Base-by-base conservation (phyloP, 2,888 invertebrate species). In the Orchesella flavescens region DNA sequence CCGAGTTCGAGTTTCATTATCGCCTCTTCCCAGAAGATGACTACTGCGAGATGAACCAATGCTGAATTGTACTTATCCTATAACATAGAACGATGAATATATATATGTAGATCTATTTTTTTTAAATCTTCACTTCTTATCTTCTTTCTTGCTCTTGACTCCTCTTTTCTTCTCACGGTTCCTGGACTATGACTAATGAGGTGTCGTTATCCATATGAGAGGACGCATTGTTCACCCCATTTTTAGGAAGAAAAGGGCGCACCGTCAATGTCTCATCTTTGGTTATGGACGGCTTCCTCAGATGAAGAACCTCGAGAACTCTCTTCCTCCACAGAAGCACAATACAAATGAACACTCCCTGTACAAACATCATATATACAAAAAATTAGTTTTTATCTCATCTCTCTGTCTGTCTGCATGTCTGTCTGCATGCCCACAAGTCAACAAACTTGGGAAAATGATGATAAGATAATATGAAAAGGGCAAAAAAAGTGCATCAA, bases 271-370 rank as follows among this genome's bases (percentile, higher is more conserved):
- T 87, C 17, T 88, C 88, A 73, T 88, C 87, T 73, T 87, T 87
- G 15, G 85, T 85, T 13, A 88, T 76, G n/a, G 87, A 87, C 15
- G 87, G 87, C 49, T 86, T 87, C 43, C 87, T 59, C 53, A 88
- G 66, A 34, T 87, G 87, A 3, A 88, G 83, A 34, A 7, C 86
- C 73, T 88, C 88, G 13, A 88, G 81, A 12, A 88, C 87, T 66
- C 88, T 71, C 68, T 88, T 88, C 74, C 88, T 80, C 86, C 88
- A 87, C 34, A 88, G 84, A 53, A 88, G 81, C 9, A 87, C 87
- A 10, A 87, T 63, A 59, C 87, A 88, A 43, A 88, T 88, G 81
- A 88, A 87, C 34, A 88, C 84, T 23, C 88, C 88, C 88, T 88
- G 72, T 7, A 34, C 34, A 34, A 2, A 34, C 34, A 34, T 4